These are phyloP conservation scores for Daktulosphaira vitifoliae DNA, from an alignment of 1,140 invertebrate genomes.

Conservation along the genomic window DNA sequence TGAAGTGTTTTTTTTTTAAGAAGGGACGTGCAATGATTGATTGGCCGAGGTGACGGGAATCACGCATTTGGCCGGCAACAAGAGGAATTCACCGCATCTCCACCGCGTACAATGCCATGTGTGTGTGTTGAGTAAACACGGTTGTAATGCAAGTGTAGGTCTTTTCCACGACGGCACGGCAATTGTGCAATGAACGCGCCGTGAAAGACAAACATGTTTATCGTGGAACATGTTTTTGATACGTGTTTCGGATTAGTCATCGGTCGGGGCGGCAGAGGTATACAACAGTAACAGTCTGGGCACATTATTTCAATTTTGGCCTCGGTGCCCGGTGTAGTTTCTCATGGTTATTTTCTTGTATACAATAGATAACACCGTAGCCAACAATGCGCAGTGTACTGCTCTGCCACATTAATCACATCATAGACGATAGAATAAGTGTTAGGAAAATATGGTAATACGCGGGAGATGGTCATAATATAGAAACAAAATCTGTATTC, in stretches of 20 bases:
- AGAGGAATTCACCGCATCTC: not conserved
- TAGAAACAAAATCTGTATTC: no score
- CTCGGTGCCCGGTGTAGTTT: no score
- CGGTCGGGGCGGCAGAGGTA: not conserved
- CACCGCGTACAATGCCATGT: not conserved
- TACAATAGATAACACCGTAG: no score
- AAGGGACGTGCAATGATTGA: conserved; percentile 24
- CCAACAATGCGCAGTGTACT: no score
- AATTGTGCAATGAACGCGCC: not conserved
- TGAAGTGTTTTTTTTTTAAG: conserved; percentile 26
- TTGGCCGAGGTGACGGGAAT: conserved; percentile 13
- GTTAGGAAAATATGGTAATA: no score
- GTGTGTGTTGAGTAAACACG: not conserved
- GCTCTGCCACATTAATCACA: no score
- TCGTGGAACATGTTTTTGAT: conserved; percentile 26
- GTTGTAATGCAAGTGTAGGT: not conserved
- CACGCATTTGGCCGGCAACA: not conserved
- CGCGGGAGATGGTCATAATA: no score
- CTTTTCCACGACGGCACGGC: not conserved
- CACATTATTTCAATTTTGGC: no score
- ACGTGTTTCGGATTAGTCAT: conserved; percentile 18
- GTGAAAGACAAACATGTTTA: conserved; percentile 18
- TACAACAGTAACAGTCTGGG: no score
- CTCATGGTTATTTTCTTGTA: no score
- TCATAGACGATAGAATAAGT: no score